Conservation (phyloP, 2,113 vertebrate genomes). For the Myotis lucifugus region DNA sequence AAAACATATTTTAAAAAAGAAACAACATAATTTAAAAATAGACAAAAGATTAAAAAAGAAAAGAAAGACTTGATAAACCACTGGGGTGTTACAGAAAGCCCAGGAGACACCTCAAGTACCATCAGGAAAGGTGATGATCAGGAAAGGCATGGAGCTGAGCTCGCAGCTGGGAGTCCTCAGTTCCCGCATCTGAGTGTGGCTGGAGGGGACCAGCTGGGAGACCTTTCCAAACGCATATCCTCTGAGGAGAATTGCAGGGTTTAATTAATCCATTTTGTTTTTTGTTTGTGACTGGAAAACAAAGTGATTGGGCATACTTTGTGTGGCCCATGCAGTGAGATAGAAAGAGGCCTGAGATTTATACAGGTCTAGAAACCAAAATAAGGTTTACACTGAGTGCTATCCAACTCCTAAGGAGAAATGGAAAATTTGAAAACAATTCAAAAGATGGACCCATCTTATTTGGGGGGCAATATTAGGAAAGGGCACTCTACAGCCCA, state of each 20-base stretch:
- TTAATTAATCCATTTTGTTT: neutral
- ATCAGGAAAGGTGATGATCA: neutral
- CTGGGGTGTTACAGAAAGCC: no score
- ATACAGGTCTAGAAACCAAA: constrained; percentile 27
- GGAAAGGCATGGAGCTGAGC: neutral
- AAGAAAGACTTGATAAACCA: no score
- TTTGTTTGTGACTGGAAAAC: neutral
- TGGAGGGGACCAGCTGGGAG: neutral
- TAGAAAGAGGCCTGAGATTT: neutral
- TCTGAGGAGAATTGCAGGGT: neutral
- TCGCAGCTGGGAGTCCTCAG: neutral
- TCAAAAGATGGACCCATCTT: neutral
- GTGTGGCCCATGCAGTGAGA: no score
- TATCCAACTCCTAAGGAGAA: neutral
- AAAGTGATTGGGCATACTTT: neutral
- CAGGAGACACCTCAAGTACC: neutral
- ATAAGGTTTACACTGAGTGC: neutral
- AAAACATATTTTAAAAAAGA: no score
- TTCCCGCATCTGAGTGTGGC: neutral
- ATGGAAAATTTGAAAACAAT: neutral
- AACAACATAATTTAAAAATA: no score
- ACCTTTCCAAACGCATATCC: neutral
- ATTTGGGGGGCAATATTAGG: no score
- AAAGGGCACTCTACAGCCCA: neutral
- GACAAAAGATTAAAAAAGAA: no score